These are phyloP conservation scores for Lithosia quadra DNA, from an alignment of 2,888 invertebrate genomes.

Conservation along the genomic window DNA sequence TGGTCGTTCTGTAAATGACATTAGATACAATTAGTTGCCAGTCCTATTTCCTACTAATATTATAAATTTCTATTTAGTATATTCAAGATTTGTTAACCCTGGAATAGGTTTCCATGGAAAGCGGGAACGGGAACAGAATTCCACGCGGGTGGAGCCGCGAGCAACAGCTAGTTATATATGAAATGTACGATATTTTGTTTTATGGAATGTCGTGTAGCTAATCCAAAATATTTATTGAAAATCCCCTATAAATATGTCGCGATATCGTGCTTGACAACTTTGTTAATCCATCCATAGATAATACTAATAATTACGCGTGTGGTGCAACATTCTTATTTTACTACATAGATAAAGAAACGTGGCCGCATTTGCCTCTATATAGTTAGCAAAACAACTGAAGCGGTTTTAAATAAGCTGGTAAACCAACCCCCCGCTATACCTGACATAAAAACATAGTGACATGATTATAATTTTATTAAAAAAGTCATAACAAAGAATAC, in stretches of 20 bases:
- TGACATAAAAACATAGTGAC: not conserved
- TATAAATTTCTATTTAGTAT: too few relatives aligned
- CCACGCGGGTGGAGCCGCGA: too few relatives aligned
- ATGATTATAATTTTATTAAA: not conserved
- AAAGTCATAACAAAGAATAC: not conserved
- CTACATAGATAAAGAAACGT: conserved; percentile 1
- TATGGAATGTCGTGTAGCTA: not conserved
- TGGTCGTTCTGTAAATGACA: too few relatives aligned
- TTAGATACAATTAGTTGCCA: too few relatives aligned
- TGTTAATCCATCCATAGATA: conserved; percentile 34
- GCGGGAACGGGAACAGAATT: too few relatives aligned
- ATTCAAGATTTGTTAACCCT: too few relatives aligned
- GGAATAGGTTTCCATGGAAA: too few relatives aligned
- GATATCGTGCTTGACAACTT: conserved; percentile 32
- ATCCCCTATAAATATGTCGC: conserved; percentile 17
- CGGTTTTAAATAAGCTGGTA: not conserved
- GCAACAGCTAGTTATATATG: too few relatives aligned
- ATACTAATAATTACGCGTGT: conserved; percentile 8
- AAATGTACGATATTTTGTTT: too few relatives aligned
- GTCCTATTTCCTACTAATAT: too few relatives aligned
- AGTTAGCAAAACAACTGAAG: not conserved
- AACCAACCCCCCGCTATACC: too few relatives aligned
- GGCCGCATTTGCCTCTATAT: not conserved
- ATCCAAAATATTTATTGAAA: not conserved
- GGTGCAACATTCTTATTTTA: conserved; percentile 1